Conservation (phyloP, 2,888 invertebrate species). For the Diploptera punctata region DNA sequence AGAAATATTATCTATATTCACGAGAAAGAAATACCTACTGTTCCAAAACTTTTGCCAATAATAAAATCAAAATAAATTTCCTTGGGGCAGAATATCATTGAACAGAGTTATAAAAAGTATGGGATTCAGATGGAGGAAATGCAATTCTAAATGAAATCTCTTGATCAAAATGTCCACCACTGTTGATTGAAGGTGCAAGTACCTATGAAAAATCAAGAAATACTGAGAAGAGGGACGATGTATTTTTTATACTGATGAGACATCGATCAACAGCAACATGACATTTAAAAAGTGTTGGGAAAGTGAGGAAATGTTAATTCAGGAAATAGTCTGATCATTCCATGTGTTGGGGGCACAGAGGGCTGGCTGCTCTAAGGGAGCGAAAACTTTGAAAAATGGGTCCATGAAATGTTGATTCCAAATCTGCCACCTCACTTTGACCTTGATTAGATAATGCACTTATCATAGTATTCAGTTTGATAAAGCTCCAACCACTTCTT, state of each 20-base stretch:
- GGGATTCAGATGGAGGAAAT: not conserved
- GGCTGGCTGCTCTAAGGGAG: not conserved
- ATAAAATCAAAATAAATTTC: not conserved
- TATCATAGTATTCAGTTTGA: too few relatives aligned
- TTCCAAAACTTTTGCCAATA: not conserved
- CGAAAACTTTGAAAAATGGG: too few relatives aligned
- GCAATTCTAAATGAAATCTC: not conserved
- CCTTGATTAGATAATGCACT: not conserved
- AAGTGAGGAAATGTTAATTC: not conserved
- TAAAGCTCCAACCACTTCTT: too few relatives aligned
- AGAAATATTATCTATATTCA: not conserved
- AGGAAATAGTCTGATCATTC: not conserved
- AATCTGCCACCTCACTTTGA: too few relatives aligned
- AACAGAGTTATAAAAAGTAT: not conserved
- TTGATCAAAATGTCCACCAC: too few relatives aligned
- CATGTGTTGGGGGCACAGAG: not conserved
- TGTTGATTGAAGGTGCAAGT: not conserved
- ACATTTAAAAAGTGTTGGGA: slow-evolving; percentile 18
- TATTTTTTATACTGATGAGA: slow-evolving; percentile 3
- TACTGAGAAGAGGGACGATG: not conserved
- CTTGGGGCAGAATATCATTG: not conserved
- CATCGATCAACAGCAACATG: too few relatives aligned
- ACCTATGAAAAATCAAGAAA: not conserved
- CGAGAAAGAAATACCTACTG: not conserved
- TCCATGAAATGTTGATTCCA: not conserved